Evolutionary conservation across 1,140 invertebrate species (phyloP).

Genomic region (Brachionus angularis): DNA sequence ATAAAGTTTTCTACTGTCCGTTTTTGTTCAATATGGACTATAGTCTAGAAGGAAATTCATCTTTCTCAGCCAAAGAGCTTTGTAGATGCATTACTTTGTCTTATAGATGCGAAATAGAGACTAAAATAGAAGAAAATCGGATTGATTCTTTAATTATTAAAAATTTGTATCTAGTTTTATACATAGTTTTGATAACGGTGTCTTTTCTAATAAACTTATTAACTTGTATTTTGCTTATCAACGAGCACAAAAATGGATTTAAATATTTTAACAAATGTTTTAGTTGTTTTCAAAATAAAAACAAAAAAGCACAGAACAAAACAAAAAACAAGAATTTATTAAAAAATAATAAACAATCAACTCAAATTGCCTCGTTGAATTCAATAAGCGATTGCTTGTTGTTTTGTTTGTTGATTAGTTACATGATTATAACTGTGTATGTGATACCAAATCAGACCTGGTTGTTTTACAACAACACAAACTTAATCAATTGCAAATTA

Average conservation of each 20-base stretch:
- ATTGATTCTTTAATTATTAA: neutral
- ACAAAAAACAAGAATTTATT: too few species aligned
- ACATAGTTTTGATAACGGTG: neutral
- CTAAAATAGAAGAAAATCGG: neutral
- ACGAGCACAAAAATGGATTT: neutral
- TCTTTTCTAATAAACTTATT: neutral
- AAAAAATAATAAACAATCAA: neutral
- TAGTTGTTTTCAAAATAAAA: neutral
- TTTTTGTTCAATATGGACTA: neutral
- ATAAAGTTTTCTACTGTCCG: neutral
- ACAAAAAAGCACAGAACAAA: neutral
- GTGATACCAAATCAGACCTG: conserved; percentile 27
- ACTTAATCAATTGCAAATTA: neutral
- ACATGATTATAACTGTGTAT: conserved; percentile 18
- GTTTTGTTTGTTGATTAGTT: conserved; percentile 4
- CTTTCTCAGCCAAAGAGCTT: neutral
- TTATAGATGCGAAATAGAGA: conserved; percentile 3
- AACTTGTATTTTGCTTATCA: conserved; percentile 5
- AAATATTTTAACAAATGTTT: neutral
- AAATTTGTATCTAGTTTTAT: conserved; percentile 14
- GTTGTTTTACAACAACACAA: conserved; percentile 4
- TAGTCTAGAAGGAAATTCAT: neutral
- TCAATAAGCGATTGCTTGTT: conserved; percentile 25
- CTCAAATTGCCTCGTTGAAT: conserved; percentile 23
- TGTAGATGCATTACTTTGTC: conserved; percentile 14